phyloP scores from a whole-genome alignment of 35 echinoderm and acorn worm genomes.

The Anneissia japonica region DNA sequence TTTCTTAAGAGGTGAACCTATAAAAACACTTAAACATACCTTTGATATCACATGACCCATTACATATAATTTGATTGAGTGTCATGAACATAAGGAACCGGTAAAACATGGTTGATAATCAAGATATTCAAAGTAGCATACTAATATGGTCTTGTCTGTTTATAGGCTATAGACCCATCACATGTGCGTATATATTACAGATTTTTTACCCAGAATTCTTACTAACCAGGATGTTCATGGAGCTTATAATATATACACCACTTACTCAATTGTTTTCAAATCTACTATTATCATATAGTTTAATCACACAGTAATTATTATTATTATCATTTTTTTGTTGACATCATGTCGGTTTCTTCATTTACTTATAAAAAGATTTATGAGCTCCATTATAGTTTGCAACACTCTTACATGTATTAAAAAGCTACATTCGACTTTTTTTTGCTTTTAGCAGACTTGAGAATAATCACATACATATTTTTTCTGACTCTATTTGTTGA shows the following conservation, averaged over 20 bases:
- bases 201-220: background rate
- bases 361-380: background rate
- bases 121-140: no score
- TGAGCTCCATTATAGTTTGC: background rate
- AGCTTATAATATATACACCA: background rate
- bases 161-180: background rate
- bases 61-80: no score
- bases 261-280: background rate
- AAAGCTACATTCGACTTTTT: background rate
- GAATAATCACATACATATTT: background rate
- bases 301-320: constrained; percentile 2
- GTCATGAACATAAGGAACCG: no score
- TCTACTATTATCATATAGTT: constrained; percentile 2
- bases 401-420: background rate
- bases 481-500: background rate
- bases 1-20: background rate
- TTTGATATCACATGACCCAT: no score
- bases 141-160: background rate
- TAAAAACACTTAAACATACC: no score
- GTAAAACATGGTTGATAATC: no score
- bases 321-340: background rate
- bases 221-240: background rate
- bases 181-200: background rate
- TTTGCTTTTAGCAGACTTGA: background rate
- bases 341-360: background rate